Evolutionary conservation across 92 coral and sea anemone genomes (phyloP), one percentile per base, ranked within the genome.

Genomic region (Desmophyllum pertusum): DNA sequence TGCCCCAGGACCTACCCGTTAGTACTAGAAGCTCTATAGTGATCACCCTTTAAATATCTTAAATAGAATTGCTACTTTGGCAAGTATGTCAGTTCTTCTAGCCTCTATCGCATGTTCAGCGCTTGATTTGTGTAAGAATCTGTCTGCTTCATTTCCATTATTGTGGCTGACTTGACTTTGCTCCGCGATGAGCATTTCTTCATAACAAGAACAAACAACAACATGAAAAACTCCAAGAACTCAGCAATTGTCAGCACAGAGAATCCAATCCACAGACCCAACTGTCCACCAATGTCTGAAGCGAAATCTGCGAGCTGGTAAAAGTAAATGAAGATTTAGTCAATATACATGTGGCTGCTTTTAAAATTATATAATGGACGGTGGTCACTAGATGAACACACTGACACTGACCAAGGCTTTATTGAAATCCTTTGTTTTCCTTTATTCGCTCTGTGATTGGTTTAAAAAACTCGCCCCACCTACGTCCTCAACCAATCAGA

Each of bases 201-300:
- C 4, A 75, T 37, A 21, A 72, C 67, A 27, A 48, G 81, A 15
- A 45, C 33, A 31, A 89, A 59, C 5, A 94, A 17, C 76, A 92
- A 77, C 68, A 87, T 5, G 1, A 87, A 23, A 25, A 94, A 85
- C 59, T 91, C 98, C 13, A 90, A 29, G 77, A 94, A 81, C 68
- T 94, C 98, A 9, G 95, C 92, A 30, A 89, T 80, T 1, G 95
- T 90, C 55, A 94, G 90, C 79, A 92, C 92, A 42, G 98, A 94
- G 30, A 91, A 85, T 6, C 98, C 98, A 55, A 93, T 88, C 97
- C 97, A 93, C 57, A 93, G 83, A 0, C 98, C 98, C 36, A 94
- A 73, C 72, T 94, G 98, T 5, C 98, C 98, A 41, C 98, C 98
- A 42, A 91, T 91, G 86, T 94, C 98, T 10, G 95, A 91, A 51